phyloP scores from a whole-genome alignment of 2,797 vertebrate genomes.

The Gymnodraco acuticeps region DNA sequence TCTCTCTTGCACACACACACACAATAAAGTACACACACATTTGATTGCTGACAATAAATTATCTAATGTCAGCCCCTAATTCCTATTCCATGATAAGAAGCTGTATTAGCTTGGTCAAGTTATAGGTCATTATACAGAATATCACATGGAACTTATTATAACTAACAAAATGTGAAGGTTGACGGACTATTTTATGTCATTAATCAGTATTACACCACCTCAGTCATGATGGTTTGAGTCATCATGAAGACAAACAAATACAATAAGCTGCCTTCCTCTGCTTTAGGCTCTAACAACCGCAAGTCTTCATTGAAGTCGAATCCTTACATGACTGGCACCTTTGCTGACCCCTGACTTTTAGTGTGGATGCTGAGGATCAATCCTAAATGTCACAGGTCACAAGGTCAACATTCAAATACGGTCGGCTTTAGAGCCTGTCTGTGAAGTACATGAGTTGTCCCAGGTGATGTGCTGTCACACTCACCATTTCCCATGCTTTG shows the following conservation, averaged over 20 bases:
- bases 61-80: neutral
- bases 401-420: conserved; percentile 39
- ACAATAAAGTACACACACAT: neutral
- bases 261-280: neutral
- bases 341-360: conserved; percentile 52
- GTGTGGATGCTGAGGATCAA: conserved; percentile 24
- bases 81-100: too few relatives aligned
- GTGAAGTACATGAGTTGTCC: conserved; percentile 23
- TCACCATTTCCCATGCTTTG: conserved; percentile 12
- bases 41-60: conserved; percentile 24
- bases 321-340: conserved; percentile 21
- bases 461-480: conserved; percentile 17
- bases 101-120: too few relatives aligned
- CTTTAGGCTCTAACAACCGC: neutral
- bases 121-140: neutral
- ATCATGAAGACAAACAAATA: neutral
- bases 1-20: neutral
- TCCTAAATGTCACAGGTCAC: conserved; percentile 53
- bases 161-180: neutral
- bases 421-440: neutral
- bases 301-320: conserved; percentile 28
- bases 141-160: conserved; percentile 7
- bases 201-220: neutral
- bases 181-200: neutral
- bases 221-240: conserved; percentile 2